Base-by-base conservation (phyloP, 1,140 invertebrate species). In the Mactra quadrangularis region DNA sequence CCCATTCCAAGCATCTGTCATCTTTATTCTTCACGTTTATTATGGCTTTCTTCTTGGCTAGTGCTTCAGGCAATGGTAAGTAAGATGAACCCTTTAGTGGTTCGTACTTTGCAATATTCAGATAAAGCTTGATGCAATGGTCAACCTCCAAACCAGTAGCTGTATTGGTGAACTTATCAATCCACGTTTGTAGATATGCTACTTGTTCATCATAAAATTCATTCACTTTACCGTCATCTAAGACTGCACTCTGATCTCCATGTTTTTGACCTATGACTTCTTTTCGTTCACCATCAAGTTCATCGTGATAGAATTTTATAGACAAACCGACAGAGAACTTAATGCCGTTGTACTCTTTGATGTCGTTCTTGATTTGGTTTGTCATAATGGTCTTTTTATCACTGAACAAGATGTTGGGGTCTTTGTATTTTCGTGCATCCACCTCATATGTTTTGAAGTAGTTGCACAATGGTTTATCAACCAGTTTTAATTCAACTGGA, bases 41-140 rank as follows among this genome's bases (percentile, higher is more conserved):
- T n/a, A 82, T 82, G 7, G 79, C 79, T n/a, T 74, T 82, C 38
- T 82, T 74, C 7, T 53, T 55, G 38, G 57, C 68, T 11, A 82
- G 35, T 45, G 41, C 59, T 19, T 76, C 19, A 47, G 50, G 47
- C 0, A 72, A 13, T 31, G 50, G 25, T 6, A 72, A 53, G 25
- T 72, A 72, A 55, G 70, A 72, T 13, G 47, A 33, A 53, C 70
- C 70, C 31, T 57, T 53, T 1, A 72, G 52, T 72, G 70, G 70
- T 57, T 53, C 70, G 33, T 72, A 72, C n/a, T 55, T 72, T 53
- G 52, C 70, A 1, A 57, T 55, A 72, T 55, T 45, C 7, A 68
- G 38, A 25, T 68, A 45, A 6, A 68, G 38, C 17, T 31, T 68
- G 11, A 45, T 1, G 22, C 59, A 62, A 7, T 38, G 31, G 33